These are phyloP conservation scores for Chymomyza procnemis DNA, from an alignment of 2,888 invertebrate genomes.

Conservation along the genomic window DNA sequence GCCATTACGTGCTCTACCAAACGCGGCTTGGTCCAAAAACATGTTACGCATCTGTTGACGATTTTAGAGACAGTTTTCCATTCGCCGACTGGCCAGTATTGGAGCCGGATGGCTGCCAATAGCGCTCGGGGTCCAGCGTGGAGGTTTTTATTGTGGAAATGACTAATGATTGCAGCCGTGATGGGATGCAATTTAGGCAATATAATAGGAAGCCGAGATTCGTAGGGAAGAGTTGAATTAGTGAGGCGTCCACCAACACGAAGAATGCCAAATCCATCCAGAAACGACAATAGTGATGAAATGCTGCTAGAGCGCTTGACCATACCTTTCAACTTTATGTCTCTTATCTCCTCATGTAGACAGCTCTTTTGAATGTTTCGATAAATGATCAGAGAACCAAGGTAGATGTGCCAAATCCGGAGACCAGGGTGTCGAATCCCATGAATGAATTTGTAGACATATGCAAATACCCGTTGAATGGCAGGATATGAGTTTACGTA, in stretches of 20 bases:
- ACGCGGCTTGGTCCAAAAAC: neutral
- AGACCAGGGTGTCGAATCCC: too few relatives aligned
- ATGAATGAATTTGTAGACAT: neutral
- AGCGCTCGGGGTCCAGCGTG: constrained; percentile 12
- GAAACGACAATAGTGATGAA: neutral
- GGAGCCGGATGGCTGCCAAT: constrained; percentile 4
- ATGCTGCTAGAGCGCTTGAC: neutral
- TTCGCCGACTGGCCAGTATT: constrained; percentile 20
- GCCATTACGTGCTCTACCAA: constrained; percentile 17
- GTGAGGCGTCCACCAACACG: constrained; percentile 11
- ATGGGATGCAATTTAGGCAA: constrained; percentile 18
- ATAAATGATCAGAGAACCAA: neutral
- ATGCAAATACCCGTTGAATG: neutral
- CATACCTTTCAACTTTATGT: neutral
- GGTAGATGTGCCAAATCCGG: too few relatives aligned
- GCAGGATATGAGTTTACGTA: neutral
- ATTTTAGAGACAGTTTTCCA: constrained; percentile 5
- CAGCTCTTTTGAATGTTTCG: neutral
- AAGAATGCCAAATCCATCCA: constrained; percentile 8
- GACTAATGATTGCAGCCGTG: constrained; percentile 17
- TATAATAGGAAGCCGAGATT: constrained; percentile 17
- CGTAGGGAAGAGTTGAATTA: neutral
- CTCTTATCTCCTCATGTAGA: neutral
- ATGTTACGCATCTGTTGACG: constrained; percentile 5
- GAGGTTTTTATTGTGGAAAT: constrained; percentile 9